These are phyloP conservation scores for Leuciscus waleckii DNA, from an alignment of 2,797 vertebrate genomes.

Conservation along the genomic window DNA sequence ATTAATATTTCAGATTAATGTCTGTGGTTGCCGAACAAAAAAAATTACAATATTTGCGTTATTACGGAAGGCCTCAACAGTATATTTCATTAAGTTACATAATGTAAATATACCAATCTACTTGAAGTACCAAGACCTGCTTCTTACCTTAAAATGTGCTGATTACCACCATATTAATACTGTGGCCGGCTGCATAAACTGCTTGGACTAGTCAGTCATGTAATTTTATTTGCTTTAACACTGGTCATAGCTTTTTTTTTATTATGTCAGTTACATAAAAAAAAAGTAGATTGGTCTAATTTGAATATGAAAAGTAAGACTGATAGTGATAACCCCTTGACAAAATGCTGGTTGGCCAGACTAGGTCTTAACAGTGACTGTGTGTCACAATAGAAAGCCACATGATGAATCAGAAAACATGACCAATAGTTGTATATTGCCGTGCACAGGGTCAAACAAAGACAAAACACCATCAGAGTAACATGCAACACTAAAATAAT, in stretches of 20 bases:
- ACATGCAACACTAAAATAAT: not conserved
- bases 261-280: not conserved
- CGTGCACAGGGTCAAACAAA: not conserved
- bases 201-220: not conserved
- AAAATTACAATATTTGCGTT: not conserved
- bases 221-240: not conserved
- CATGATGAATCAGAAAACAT: not conserved
- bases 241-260: not conserved
- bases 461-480: constrained; percentile 4
- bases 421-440: not conserved
- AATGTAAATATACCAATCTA: not conserved
- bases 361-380: no score
- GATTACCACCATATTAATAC: not conserved
- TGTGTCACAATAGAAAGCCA: no score
- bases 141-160: no score
- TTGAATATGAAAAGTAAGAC: not conserved
- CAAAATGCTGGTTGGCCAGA: not conserved
- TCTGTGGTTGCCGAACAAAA: not conserved
- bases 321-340: not conserved
- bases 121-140: not conserved
- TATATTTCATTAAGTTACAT: not conserved
- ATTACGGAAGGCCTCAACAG: not conserved
- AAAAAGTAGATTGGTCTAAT: not conserved
- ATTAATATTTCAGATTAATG: no score
- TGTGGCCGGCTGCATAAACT: not conserved